A percentile compares a stretch with the other conserved stretches of the same genome.
phyloP scores from a whole-genome alignment of 1,140 invertebrate species.

The Telenomus remus region DNA sequence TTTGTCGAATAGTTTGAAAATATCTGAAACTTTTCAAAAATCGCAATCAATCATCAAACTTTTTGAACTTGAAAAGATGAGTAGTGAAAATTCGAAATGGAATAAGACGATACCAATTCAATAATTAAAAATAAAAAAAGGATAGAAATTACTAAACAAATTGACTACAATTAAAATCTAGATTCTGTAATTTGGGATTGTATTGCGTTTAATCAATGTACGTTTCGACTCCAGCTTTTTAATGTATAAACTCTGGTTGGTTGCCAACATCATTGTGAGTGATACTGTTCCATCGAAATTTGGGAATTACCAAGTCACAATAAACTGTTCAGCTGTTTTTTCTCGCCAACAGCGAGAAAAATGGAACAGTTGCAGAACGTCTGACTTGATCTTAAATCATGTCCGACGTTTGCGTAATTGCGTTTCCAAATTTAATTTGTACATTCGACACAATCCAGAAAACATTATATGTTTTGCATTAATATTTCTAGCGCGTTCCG shows the following conservation, averaged over 20 bases:
- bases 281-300: slow-evolving; percentile 37
- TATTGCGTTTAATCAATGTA: slow-evolving; percentile 9
- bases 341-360: slow-evolving; percentile 22
- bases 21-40: slow-evolving; percentile 11
- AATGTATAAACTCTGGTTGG: slow-evolving; percentile 18
- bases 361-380: slow-evolving; percentile 24
- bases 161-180: neutral
- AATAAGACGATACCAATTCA: too few species aligned
- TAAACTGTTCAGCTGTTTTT: slow-evolving; percentile 28
- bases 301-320: slow-evolving; percentile 25
- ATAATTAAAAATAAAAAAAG: too few species aligned
- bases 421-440: slow-evolving; percentile 37
- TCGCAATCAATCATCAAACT: slow-evolving; percentile 9
- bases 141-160: too few species aligned
- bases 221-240: slow-evolving; percentile 1
- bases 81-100: slow-evolving; percentile 3
- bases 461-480: slow-evolving; percentile 25
- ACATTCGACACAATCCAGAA: slow-evolving; percentile 33
- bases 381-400: slow-evolving; percentile 21
- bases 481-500: slow-evolving; percentile 23
- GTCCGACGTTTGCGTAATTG: slow-evolving; percentile 11
- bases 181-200: neutral
- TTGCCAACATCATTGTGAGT: slow-evolving; percentile 52
- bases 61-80: slow-evolving; percentile 3
- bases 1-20: slow-evolving; percentile 49